Evolutionary conservation across 2,888 invertebrate genomes (phyloP), one percentile per base, ranked within the genome.

Genomic region (Chelonus formosanus): DNA sequence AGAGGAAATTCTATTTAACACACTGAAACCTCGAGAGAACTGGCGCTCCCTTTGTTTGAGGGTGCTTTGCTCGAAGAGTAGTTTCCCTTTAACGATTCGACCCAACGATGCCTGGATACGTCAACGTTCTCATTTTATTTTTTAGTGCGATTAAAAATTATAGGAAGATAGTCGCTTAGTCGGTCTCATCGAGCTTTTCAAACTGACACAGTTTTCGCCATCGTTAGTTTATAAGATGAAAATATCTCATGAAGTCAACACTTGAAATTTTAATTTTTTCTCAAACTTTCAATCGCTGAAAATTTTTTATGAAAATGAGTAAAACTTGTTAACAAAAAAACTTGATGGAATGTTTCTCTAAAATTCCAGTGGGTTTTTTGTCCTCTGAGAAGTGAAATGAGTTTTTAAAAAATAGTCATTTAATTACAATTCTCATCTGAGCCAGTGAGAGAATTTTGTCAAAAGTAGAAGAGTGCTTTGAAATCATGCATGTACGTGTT

Each of bases 41-140:
- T 32, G 52, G 31, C 32, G 8, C 31, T 43, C 5, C 48, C 62
- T 62, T 66, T 67, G 59, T 67, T 63, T 47, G 52, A 8, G 61
- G 45, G 56, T 61, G 40, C 35, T 44, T 52, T 10, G 40, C 34
- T 47, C 40, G 50, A 65, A 69, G 59, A 67, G 61, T 67, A 71
- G 67, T 56, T 69, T 68, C 71, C 63, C 69, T 71, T 71, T 68
- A 71, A 70, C 57, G 50, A 61, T 44, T 63, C 62, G 64, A 67
- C 64, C 52, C 60, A 10, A 47, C 8, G 6, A 44, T 45, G 47
- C 47, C 40, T 43, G 54, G 10, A 48, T 56, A 63, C 63, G 34
- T 61, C 52, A 61, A 63, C 60, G 63, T 34, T 65, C 58, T 8
- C 52, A 56, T 64, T 56, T 67, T 61, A 52, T 58, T 44, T 47